Conservation (phyloP, 1,140 invertebrate species). For the Bradysia coprophila region DNA sequence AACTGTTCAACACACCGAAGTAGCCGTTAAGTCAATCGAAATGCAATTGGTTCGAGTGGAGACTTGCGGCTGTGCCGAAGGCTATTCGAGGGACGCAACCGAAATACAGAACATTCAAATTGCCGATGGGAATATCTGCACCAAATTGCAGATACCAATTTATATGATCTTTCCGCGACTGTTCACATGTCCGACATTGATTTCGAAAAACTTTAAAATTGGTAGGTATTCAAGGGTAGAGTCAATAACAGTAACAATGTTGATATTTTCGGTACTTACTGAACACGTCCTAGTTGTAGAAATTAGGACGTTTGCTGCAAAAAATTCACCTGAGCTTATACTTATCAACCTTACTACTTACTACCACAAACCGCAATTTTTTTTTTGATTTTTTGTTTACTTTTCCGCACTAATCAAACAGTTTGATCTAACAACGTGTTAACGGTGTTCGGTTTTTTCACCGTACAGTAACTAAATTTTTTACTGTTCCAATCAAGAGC, state of each 20-base stretch:
- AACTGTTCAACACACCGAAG: conserved; percentile 51
- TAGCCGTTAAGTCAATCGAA: conserved; percentile 82
- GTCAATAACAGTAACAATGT: no score
- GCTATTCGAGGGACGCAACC: conserved; percentile 85
- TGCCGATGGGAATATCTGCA: conserved; percentile 75
- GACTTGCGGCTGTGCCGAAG: conserved; percentile 89
- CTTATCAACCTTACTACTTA: no score
- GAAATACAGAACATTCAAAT: conserved; percentile 98
- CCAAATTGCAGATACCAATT: conserved; percentile 70
- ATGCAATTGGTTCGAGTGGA: conserved; percentile 87
- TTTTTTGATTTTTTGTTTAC: neutral
- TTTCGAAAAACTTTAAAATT: conserved; percentile 88
- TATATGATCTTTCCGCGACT: conserved; percentile 90
- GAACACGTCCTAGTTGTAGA: neutral
- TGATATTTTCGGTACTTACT: no score
- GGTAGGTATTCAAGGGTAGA: no score
- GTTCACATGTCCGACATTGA: conserved; percentile 86
- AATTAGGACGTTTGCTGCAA: neutral
- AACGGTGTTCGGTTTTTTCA: no score
- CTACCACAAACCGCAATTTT: no score
- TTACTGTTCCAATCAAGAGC: neutral
- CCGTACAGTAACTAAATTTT: no score
- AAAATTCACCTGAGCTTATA: no score
- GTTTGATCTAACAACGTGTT: no score
- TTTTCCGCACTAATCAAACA: conserved; percentile 1